Conservation (phyloP, 2,888 invertebrate species). For the Argyra leucocephala region DNA sequence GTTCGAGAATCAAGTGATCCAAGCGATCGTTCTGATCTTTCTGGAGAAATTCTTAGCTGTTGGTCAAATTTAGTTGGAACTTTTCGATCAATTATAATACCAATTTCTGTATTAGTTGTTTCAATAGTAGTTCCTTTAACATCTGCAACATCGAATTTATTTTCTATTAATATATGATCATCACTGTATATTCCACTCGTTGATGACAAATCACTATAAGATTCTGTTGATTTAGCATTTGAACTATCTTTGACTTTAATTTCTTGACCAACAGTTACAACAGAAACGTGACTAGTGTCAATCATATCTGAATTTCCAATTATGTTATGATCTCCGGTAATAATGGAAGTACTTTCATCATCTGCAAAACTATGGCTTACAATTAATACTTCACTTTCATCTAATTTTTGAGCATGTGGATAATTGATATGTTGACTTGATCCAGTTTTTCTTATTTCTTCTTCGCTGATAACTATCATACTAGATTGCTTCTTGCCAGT, state of each 20-base stretch:
- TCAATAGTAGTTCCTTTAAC: not conserved
- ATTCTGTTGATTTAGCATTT: slow-evolving; percentile 26
- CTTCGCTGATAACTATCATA: slow-evolving; percentile 35
- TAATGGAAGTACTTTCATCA: slow-evolving; percentile 40
- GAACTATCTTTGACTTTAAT: slow-evolving; percentile 67
- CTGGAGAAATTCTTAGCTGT: slow-evolving; percentile 47
- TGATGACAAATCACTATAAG: slow-evolving; percentile 31
- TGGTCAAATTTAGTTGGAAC: slow-evolving; percentile 32
- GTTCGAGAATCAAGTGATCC: slow-evolving; percentile 47
- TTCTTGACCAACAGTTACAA: slow-evolving; percentile 79
- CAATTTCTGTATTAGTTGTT: slow-evolving; percentile 31
- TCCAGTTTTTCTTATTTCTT: slow-evolving; percentile 19
- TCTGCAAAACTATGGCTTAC: slow-evolving; percentile 57
- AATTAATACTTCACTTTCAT: slow-evolving; percentile 79
- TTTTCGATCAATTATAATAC: slow-evolving; percentile 42
- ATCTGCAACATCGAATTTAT: not conserved
- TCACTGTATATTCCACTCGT: slow-evolving; percentile 21
- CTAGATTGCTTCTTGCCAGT: slow-evolving; percentile 32
- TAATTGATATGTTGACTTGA: slow-evolving; percentile 16
- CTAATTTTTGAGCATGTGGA: slow-evolving; percentile 56
- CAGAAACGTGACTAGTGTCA: slow-evolving; percentile 85
- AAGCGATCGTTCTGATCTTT: slow-evolving; percentile 59
- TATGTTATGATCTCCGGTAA: slow-evolving; percentile 26
- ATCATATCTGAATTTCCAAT: slow-evolving; percentile 39
- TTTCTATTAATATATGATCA: slow-evolving; percentile 12